Percentiles rank a stretch among this genome's conserved stretches.
phyloP scores from a whole-genome alignment of 2,113 vertebrate genomes.

The Salvator merianae region DNA sequence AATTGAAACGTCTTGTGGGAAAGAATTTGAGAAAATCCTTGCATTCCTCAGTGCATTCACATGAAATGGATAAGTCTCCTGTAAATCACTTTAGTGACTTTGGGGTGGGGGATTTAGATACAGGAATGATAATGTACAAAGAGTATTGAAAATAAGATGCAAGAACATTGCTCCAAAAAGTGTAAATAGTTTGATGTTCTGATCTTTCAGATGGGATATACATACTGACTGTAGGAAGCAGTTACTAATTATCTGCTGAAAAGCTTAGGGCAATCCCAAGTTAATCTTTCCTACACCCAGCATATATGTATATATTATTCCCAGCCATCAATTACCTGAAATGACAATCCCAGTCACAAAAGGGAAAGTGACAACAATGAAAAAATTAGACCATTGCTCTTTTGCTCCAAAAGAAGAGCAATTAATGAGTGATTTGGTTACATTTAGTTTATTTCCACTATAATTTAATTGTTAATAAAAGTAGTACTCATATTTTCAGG shows the following conservation, averaged over 20 bases:
- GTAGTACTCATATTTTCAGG: no score
- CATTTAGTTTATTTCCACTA: no score
- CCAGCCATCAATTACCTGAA: no score
- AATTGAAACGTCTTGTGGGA: constrained; percentile 84
- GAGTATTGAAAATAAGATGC: constrained; percentile 16
- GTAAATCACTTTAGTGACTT: constrained; percentile 53
- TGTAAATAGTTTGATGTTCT: not conserved
- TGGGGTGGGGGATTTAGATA: not conserved
- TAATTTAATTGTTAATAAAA: no score
- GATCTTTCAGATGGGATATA: not conserved
- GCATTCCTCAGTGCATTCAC: constrained; percentile 75
- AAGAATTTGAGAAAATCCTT: constrained; percentile 76
- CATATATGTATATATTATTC: no score
- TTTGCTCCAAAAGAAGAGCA: no score
- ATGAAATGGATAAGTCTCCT: constrained; percentile 77
- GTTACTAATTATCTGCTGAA: constrained; percentile 18
- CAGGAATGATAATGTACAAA: constrained; percentile 40
- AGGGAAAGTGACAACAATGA: no score
- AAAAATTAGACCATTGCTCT: no score
- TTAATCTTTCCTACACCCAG: no score
- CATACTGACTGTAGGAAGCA: not conserved
- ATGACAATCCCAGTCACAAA: no score
- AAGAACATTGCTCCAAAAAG: not conserved
- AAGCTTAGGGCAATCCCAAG: not conserved
- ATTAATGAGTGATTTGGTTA: no score